Evolutionary conservation across 1,140 invertebrate genomes (phyloP), one percentile per base, ranked within the genome.

Genomic region (Sitodiplosis mosellana): DNA sequence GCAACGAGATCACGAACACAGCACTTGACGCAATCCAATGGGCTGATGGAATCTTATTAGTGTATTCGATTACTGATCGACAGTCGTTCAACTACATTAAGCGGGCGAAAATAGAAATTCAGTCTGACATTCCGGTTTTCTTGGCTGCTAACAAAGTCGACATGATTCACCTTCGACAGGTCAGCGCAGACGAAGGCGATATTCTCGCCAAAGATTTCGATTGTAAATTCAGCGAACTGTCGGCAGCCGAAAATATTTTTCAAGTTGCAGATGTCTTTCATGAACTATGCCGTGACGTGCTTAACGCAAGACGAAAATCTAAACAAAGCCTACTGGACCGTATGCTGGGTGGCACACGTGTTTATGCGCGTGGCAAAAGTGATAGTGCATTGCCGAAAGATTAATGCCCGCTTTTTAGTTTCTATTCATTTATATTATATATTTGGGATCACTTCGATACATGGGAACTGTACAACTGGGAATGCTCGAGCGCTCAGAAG

Each of bases 51-150:
- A 70, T 90, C 40, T 72, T 90, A 19, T 70, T 93, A 15, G 86
- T 93, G 4, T 94, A 93, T 64, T 88, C 88, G 21, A 91, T 93
- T 54, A 92, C 84, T 1, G 88, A 94, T 61, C 69, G 85, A 38
- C 69, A 73, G 42, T 89, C 86, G 17, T 91, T 93, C 63, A 83
- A 85, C 60, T 90, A 83, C 56, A 76, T 88, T 41, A 75, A 81
- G 37, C 72, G 80, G 49, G 77, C 82, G 72, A 86, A 69, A 71
- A 83, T 65, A 64, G 78, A 55, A 66, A 83, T 61, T 55, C 78
- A 80, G 55, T 73, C 73, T 8, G 75, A 80, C 52, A 78, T 76
- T 51, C 84, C 87, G 2, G 71, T 88, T 12, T 59, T 58, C 47
- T 47, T 62, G 10, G 60, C 60, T 27, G 27, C 4, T 27, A 93